phyloP scores from a whole-genome alignment of 2,113 vertebrate species.

The Eurystomus gularis region DNA sequence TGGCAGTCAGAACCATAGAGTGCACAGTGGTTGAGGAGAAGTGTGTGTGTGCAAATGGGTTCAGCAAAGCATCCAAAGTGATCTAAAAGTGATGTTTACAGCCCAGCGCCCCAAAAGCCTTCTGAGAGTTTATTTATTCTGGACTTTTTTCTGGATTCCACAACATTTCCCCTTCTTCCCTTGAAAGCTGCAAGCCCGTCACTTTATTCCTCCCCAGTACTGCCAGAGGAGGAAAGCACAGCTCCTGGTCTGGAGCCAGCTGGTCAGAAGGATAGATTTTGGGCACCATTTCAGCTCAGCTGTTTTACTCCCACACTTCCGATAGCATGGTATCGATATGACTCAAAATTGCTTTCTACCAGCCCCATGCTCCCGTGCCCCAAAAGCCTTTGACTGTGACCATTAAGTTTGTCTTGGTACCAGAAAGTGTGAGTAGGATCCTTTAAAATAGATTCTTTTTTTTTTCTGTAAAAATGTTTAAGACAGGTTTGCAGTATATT shows the following conservation, averaged over 20 bases:
- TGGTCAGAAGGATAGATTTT: not conserved
- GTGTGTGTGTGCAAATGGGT: not conserved
- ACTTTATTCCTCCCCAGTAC: not conserved
- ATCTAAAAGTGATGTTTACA: not conserved
- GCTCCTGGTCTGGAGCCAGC: not conserved
- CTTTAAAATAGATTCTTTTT: not conserved
- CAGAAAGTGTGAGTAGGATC: not conserved
- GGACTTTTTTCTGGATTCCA: not conserved
- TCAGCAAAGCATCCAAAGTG: not conserved
- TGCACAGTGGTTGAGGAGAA: rapidly evolving
- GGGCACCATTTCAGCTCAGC: not conserved
- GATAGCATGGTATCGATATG: not conserved
- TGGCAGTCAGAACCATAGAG: rapidly evolving
- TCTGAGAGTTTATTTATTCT: not conserved
- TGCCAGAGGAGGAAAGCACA: not conserved
- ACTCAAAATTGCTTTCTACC: not conserved
- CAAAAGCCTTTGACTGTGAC: not conserved
- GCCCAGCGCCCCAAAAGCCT: not conserved
- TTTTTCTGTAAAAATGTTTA: not conserved
- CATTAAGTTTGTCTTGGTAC: not conserved
- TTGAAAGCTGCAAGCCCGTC: not conserved
- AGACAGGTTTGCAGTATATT: not conserved
- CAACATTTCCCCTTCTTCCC: not conserved
- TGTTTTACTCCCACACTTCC: not conserved
- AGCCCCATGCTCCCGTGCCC: rapidly evolving